Evolutionary conservation across 2,797 vertebrate genomes (phyloP), one percentile per base, ranked within the genome.

Genomic region (Rhynchotus rufescens): DNA sequence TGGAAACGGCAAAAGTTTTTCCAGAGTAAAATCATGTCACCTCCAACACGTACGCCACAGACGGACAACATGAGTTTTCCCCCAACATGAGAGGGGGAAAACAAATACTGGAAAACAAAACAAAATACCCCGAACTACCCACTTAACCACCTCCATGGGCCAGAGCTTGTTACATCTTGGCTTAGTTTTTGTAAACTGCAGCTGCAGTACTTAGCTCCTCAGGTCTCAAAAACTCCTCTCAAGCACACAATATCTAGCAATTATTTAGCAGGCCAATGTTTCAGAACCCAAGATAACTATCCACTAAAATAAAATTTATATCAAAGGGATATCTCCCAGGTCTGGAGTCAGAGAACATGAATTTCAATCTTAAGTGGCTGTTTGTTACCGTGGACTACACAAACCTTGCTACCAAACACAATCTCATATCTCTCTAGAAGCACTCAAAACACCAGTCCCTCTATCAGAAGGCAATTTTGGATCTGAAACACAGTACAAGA

Each of bases 61-160:
- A 56, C 69, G 42, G 16, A 49, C 72, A 44, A 25, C 3, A 9
- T 10, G 30, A 38, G 36, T 36, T 36, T 36, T 36, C 36, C 9
- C 36, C 36, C 36, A 36, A 36, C 36, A 36, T 10, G 1, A 69
- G 57, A 38, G 71, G 1, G 1, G 12, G 36, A 59, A 6, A 12
- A 17, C 15, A 62, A 59, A 67, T 60, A 4, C 23, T 28, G 28
- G 15, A 73, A 76, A 73, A 40, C 25, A 38, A 19, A 22, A 72
- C 91, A 11, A 2, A 19, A 80, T 91, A 11, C 2, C 8, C 21
- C 6, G 30, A 54, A 54, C 15, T 28, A 40, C 6, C n/a, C 16
- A 69, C 1, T 16, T 49, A 30, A 17, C 20, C n/a, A 23, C 40
- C 4, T 65, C 25, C 22, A 10, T 0, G 1, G 8, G 22, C 3